Evolutionary conservation across 2,888 invertebrate species (phyloP), one percentile per base, ranked within the genome.

Genomic region (Parnassius glacialis): DNA sequence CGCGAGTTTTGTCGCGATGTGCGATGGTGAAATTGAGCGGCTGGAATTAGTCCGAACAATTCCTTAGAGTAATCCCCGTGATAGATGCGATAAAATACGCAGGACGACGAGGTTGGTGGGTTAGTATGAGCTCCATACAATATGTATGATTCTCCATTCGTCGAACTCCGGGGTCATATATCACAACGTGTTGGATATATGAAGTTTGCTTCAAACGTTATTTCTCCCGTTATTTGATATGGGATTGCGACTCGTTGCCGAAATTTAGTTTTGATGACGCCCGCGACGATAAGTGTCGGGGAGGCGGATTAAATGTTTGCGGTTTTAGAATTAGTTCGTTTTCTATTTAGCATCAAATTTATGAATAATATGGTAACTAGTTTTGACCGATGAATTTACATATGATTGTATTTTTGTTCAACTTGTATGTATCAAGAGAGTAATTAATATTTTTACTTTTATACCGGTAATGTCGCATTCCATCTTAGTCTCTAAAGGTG

Each of bases 151-250:
- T 34, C 34, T 53, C 44, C 44, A 12, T 44, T 51, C 10, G 16
- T 10, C 52, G 45, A 52, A 0, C 43, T 53, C 11, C 2, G n/a
- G 5, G 9, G 10, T 1, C 12, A 50, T 65, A 66, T 73, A 70
- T 72, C 66, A 68, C 62, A 74, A 75, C 75, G 74, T 74, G 72
- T 75, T 59, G 59, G 41, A 51, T 59, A 51, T 59, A 80, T 80
- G 78, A 83, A 86, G 85, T 86, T 86, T 83, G 82, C 81, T 82
- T 79, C 79, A 78, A 80, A 80, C 85, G 82, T 83, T 84, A 84
- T 81, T 85, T 72, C 80, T 75, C 78, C 79, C 76, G 81, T 80
- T 89, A 86, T 89, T 88, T 89, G 85, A 87, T 78, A 80, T 85
- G 83, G 85, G 87, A 87, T 87, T 86, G 81, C 76, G 80, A 75